Base-by-base conservation (phyloP, 2,888 invertebrate species). In the Polydrusus cervinus region DNA sequence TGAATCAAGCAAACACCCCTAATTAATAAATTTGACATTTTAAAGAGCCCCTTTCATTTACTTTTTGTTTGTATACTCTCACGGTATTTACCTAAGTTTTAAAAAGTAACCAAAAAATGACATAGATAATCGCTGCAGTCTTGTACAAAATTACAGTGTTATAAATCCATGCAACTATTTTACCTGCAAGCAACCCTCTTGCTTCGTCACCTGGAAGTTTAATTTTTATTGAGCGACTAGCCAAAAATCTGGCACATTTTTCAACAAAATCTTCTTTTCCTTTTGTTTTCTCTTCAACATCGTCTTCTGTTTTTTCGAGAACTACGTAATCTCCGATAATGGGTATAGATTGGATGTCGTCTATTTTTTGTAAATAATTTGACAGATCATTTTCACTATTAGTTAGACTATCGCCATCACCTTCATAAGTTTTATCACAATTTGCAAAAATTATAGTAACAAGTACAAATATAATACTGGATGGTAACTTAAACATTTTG, bases 211-310 rank as follows among this genome's bases (percentile, higher is more conserved):
- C 84, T 16, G 89, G 87, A 64, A 88, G 74, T 75, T 81, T 84
- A 60, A 89, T 83, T 80, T 87, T 87, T 70, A 90, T 79, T 80
- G 89, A 88, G 78, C 89, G 89, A 45, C 87, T 87, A 64, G 85
- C 82, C 77, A 90, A 81, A 81, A 88, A 90, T 74, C 88, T 86
- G 75, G 88, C 84, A 79, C 88, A 85, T 78, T 89, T 88, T 77
- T 89, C 89, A 69, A 89, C 82, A 40, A 89, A 82, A 74, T 87
- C 87, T 80, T 88, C 88, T 68, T 78, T 76, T 18, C 81, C 82
- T 55, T 76, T 72, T n/a, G 70, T 47, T 43, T 60, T 73, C 60
- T 76, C 78, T 16, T 67, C 78, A 71, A 82, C 83, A 14, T 7
- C 9, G 68, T 87, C 86, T 47, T 83, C 80, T 51, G 87, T 87